Evolutionary conservation across 2,888 invertebrate species (phyloP), one percentile per base, ranked within the genome.

Genomic region (Xestia ashworthii): DNA sequence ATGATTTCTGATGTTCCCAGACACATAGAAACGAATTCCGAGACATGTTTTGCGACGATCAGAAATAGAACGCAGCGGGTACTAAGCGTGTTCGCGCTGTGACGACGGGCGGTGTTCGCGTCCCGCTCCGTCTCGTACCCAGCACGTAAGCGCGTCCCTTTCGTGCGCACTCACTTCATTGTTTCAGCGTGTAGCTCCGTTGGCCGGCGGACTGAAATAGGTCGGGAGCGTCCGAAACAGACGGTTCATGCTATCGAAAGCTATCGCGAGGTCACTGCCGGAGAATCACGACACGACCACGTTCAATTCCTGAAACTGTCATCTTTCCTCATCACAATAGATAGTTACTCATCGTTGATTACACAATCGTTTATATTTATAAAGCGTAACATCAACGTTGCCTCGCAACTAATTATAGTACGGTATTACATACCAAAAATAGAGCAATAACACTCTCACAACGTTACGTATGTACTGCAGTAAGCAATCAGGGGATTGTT

Each of bases 11-110:
- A 95, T 95, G 94, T 94, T 95, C 93, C 94, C 95, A 96, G 96
- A 96, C 95, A 95, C 94, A 94, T 94, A 95, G 95, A 95, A 96
- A 95, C 95, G 95, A 95, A 96, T 96, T 96, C 96, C 96, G 96
- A 96, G 96, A 96, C 96, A 96, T 96, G 95, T 95, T 95, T 94
- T 93, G 96, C 96, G 96, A 96, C 96, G 96, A 88, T 92, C 95
- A 93, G 93, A 96, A 96, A 96, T 96, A 96, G 96, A 95, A 94
- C 94, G 94, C 93, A 95, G 95, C 95, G 95, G 96, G 94, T 93
- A 95, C 94, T 94, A 95, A 93, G 92, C 93, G 94, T 94, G 94
- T 93, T 95, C 95, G 94, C 95, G 94, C 94, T 92, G 95, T 95
- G 95, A 95, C 95, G 95, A 92, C 92, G 90, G 91, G 90, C 88